Conservation (phyloP, 2,888 invertebrate genomes). For the Nemotelus pantherinus region DNA sequence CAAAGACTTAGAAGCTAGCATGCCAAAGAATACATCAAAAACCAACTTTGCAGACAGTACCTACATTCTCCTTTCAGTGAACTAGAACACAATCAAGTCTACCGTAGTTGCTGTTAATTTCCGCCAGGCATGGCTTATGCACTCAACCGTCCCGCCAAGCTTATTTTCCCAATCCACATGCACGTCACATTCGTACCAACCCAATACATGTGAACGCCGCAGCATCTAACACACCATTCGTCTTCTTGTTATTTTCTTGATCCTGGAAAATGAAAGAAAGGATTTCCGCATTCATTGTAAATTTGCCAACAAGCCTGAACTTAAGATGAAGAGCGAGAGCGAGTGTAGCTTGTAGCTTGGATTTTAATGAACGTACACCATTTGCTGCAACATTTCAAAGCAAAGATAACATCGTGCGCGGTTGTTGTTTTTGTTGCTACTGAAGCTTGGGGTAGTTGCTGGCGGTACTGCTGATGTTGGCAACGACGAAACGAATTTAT, state of each 20-base stretch:
- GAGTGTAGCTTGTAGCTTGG: neutral
- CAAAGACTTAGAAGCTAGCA: no score
- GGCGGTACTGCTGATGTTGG: neutral
- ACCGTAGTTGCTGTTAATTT: slow-evolving; percentile 21
- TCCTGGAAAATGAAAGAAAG: slow-evolving; percentile 38
- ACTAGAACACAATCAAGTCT: neutral
- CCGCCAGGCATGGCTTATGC: neutral
- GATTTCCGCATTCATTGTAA: slow-evolving; percentile 42
- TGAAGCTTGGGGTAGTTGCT: neutral
- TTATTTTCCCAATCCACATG: neutral
- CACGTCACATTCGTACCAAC: neutral
- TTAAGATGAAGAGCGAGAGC: slow-evolving; percentile 4
- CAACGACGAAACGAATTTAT: slow-evolving; percentile 15
- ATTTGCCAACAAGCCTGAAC: slow-evolving; percentile 41
- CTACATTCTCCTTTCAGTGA: no score
- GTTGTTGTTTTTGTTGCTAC: slow-evolving; percentile 2
- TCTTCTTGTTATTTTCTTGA: slow-evolving; percentile 37
- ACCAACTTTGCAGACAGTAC: neutral
- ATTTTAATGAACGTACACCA: slow-evolving; percentile 37
- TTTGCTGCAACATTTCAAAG: slow-evolving; percentile 35
- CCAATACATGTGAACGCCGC: neutral
- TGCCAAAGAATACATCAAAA: neutral
- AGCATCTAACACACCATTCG: slow-evolving; percentile 11
- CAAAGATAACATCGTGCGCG: slow-evolving; percentile 16
- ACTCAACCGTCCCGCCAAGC: neutral